Base-by-base conservation (phyloP, 2,888 invertebrate genomes). In the Lepidocyrtinus sp. region DNA sequence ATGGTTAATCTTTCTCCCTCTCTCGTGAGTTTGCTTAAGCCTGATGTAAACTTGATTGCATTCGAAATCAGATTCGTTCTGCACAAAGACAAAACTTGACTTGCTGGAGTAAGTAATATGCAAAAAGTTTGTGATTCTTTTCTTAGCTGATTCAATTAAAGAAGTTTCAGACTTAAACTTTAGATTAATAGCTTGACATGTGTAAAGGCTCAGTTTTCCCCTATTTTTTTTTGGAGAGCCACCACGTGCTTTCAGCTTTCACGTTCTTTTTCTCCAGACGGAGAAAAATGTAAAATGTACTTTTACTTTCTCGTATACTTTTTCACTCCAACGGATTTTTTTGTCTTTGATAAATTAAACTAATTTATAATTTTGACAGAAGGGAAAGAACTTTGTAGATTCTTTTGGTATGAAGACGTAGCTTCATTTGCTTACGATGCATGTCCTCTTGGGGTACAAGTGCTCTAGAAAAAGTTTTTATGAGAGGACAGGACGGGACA, bases 301-400 rank as follows among this genome's bases (percentile, higher is more conserved):
- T 36, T 36, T 36, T 36, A 12, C 36, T 36, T 36, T 36, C 36
- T 12, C 12, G 2, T 21, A 15, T 24, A n/a, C 12, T 26, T 63
- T 21, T 62, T 22, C 22, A 21, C 62, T 22, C 17, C 9, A 63
- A 19, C 9, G 62, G 7, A 24, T 9, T 21, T 26, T 7, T 64
- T 64, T 64, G 64, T 64, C 27, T 69, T 72, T 50, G 65, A 78
- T 46, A 79, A 55, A 78, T 78, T 69, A 72, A 62, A 55, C 73
- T 78, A 79, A 79, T 79, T 79, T 79, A 27, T 79, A 24, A 68
- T 65, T 70, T 69, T 69, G 74, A 64, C 74, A 79, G 61, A 9
- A 46, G 36, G 36, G 12, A 36, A 36, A 36, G 12, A 36, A 36
- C 36, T 36, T 36, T 36, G 36, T 36, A 36, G 36, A 36, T 36